Evolutionary conservation across 2,888 invertebrate species (phyloP).

Genomic region (Hemicrepidius hirtus): DNA sequence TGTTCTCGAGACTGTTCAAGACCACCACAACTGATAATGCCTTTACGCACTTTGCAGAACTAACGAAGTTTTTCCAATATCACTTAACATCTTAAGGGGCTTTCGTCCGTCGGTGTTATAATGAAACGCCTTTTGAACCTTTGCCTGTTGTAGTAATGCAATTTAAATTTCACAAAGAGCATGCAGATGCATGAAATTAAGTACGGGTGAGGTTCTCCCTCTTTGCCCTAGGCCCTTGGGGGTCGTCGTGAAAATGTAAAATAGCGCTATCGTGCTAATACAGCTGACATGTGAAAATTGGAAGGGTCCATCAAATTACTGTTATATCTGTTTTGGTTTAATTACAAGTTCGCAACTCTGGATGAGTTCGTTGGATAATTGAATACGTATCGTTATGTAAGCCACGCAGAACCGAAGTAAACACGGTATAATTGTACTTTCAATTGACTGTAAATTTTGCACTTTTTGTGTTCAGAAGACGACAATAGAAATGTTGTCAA

Average conservation of each 20-base stretch:
- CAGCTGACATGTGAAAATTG: conserved; percentile 28
- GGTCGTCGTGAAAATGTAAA: conserved; percentile 32
- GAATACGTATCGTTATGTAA: neutral
- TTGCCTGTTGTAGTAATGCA: conserved; percentile 34
- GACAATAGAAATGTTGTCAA: too few species aligned
- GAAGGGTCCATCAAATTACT: conserved; percentile 4
- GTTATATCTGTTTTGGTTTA: conserved; percentile 28
- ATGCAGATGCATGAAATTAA: conserved; percentile 44
- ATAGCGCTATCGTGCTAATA: conserved; percentile 32
- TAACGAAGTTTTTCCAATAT: conserved; percentile 11
- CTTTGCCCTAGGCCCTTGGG: conserved; percentile 8
- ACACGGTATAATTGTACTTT: too few species aligned
- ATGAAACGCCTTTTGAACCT: conserved; percentile 16
- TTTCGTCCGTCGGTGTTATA: neutral
- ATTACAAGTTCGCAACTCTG: neutral
- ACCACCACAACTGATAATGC: too few species aligned
- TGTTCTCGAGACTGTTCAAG: too few species aligned
- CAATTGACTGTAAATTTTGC: too few species aligned
- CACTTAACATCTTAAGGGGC: conserved; percentile 6
- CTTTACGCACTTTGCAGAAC: too few species aligned
- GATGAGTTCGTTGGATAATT: neutral
- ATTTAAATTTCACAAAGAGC: conserved; percentile 42
- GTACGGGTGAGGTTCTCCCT: conserved; percentile 17
- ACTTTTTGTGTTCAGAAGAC: too few species aligned
- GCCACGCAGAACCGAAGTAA: too few species aligned